Percentiles rank a stretch among this genome's conserved stretches.
These are phyloP conservation scores for Dione vanillae DNA, from an alignment of 2,888 invertebrate genomes.

Conservation along the genomic window DNA sequence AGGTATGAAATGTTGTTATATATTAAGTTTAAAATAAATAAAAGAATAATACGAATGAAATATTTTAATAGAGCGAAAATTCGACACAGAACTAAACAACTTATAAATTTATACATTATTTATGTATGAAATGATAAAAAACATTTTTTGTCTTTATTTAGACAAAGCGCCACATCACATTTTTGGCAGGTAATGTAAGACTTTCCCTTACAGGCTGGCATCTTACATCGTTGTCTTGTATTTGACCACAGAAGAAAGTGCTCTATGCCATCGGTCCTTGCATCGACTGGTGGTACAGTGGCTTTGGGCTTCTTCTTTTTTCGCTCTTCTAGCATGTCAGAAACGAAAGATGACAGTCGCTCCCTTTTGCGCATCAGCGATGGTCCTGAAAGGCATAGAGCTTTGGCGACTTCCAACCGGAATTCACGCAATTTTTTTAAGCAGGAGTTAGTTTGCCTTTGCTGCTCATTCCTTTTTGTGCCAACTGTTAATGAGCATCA, in stretches of 20 bases:
- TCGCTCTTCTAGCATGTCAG: slow-evolving; percentile 31
- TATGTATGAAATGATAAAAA: too few species aligned
- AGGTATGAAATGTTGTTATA: too few species aligned
- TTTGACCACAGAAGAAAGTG: slow-evolving; percentile 46
- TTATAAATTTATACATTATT: too few species aligned
- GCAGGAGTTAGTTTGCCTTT: slow-evolving; percentile 26
- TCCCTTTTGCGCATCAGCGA: slow-evolving; percentile 38
- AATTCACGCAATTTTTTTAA: slow-evolving; percentile 41
- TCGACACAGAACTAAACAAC: too few species aligned
- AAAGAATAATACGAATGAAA: too few species aligned
- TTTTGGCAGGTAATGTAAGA: slow-evolving; percentile 44
- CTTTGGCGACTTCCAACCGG: slow-evolving; percentile 39
- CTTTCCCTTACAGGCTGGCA: slow-evolving; percentile 44
- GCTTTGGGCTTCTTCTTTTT: slow-evolving; percentile 36
- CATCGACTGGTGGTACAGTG: slow-evolving; percentile 44
- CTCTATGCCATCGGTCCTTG: slow-evolving; percentile 45
- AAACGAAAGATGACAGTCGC: slow-evolving; percentile 32
- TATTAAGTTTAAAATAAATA: too few species aligned
- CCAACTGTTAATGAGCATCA: too few species aligned
- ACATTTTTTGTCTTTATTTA: slow-evolving; percentile 48
- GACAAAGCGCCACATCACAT: slow-evolving; percentile 44
- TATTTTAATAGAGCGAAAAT: too few species aligned
- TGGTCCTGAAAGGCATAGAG: slow-evolving; percentile 37
- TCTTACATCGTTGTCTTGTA: slow-evolving; percentile 47
- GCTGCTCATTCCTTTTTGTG: slow-evolving; percentile 38